Evolutionary conservation across 1,140 invertebrate genomes (phyloP).

Genomic region (Cephus cinctus): DNA sequence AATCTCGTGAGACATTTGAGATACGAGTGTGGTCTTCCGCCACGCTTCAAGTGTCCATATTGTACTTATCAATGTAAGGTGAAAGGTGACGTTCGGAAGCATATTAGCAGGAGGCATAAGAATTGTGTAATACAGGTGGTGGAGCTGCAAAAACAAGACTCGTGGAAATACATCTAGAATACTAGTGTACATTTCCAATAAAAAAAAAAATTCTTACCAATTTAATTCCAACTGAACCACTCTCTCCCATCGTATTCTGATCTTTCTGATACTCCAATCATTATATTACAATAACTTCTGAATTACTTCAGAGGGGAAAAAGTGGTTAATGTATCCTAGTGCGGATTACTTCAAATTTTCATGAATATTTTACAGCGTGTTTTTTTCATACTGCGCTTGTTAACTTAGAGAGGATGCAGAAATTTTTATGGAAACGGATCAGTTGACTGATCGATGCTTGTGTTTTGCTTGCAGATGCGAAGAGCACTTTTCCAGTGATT

Average conservation of each 20-base stretch:
- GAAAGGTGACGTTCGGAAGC: neutral
- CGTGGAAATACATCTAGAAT: neutral
- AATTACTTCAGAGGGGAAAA: no score
- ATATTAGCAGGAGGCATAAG: neutral
- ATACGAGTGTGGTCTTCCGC: slow-evolving; percentile 42
- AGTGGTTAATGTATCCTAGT: neutral
- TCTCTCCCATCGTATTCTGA: no score
- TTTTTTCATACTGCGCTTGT: neutral
- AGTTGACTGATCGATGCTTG: no score
- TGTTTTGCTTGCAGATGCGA: no score
- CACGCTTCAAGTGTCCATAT: slow-evolving; percentile 36
- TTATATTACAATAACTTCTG: no score
- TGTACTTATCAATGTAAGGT: slow-evolving; percentile 26
- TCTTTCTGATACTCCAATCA: no score
- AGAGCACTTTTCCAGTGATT: no score
- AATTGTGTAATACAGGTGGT: neutral
- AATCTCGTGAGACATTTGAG: slow-evolving; percentile 38
- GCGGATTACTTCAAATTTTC: neutral
- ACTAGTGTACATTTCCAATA: neutral
- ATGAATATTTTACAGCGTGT: neutral
- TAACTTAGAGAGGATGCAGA: no score
- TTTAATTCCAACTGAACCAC: no score
- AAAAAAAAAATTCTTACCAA: no score
- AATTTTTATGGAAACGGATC: no score
- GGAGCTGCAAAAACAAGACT: neutral